Evolutionary conservation across 35 echinoderm and acorn worm species (phyloP), one percentile per base, ranked within the genome.

Genomic region (Chiridota heheva): DNA sequence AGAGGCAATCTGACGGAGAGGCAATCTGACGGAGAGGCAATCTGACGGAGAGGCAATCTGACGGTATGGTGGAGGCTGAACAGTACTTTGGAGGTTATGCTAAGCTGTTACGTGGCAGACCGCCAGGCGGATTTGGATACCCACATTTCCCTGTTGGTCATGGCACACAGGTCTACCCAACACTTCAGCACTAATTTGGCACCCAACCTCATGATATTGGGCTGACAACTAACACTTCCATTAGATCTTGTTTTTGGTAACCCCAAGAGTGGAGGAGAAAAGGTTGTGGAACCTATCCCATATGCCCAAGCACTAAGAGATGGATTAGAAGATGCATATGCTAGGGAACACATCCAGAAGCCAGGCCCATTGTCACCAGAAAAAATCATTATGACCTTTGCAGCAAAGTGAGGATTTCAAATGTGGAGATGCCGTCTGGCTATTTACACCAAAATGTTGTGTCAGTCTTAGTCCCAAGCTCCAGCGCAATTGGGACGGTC

Each of bases 321-420:
- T 16, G 31, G 67, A 27, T 27, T 70, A 34, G 31, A 70, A 37
- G 36, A 40, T 12, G 67, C 67, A 12, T 39, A 70, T 70, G 67
- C 6, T 18, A 70, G 67, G 36, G 67, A 30, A 25, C 67, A 36
- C 27, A 36, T 34, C 36, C 42, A 25, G 4, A 37, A 37, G 42
- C 35, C 13, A 37, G 42, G 35, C 18, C 20, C 31, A 30, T 27
- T 7, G 67, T 18, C 67, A 39, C 20, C 67, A 70, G 35, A 70
- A 70, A 39, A 30, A 30, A 39, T 17, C 35, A 70, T 34, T 70
- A 70, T 70, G 36, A 70, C 36, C 4, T 5, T 16, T 18, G 36
- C 4, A 25, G 42, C 31, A 16, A 34, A 39, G 36, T 12, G 42
- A 70, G 36, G 20, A 30, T 18, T 4, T 70, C 12, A 70, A 10